phyloP scores from a whole-genome alignment of 2,797 vertebrate genomes.

The Bovichtus variegatus region DNA sequence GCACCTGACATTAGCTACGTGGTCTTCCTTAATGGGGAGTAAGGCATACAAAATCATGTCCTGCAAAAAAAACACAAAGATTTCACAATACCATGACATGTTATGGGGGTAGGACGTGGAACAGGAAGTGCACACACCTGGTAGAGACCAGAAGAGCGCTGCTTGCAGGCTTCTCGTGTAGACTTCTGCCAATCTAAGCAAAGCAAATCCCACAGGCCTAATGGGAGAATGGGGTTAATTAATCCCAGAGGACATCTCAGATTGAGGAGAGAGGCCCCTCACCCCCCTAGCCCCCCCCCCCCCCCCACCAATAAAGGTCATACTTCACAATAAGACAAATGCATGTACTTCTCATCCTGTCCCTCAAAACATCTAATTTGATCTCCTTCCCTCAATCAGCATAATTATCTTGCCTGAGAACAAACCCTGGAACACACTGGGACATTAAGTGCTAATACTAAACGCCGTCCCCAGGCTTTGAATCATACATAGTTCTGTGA shows the following conservation, averaged over 20 bases:
- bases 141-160: conserved; percentile 28
- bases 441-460: conserved; percentile 75
- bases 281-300: conserved; percentile 60
- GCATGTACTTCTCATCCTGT: conserved; percentile 58
- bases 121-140: conserved; percentile 57
- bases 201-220: conserved; percentile 69
- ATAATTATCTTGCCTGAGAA: conserved; percentile 62
- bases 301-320: conserved; percentile 78
- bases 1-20: neutral
- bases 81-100: neutral
- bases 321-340: conserved; percentile 67
- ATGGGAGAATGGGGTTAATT: conserved; percentile 80
- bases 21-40: neutral
- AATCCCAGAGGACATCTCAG: conserved; percentile 74
- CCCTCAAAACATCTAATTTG: conserved; percentile 74
- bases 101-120: neutral
- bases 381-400: conserved; percentile 73
- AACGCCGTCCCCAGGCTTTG: conserved; percentile 62
- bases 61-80: neutral
- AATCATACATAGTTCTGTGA: conserved; percentile 77
- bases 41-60: neutral
- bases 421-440: conserved; percentile 59
- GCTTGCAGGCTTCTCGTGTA: conserved; percentile 4
- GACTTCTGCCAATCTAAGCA: conserved; percentile 51
- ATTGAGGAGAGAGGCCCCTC: conserved; percentile 61